Evolutionary conservation across 2,797 vertebrate species (phyloP).

Genomic region (Clarias platycephalus): DNA sequence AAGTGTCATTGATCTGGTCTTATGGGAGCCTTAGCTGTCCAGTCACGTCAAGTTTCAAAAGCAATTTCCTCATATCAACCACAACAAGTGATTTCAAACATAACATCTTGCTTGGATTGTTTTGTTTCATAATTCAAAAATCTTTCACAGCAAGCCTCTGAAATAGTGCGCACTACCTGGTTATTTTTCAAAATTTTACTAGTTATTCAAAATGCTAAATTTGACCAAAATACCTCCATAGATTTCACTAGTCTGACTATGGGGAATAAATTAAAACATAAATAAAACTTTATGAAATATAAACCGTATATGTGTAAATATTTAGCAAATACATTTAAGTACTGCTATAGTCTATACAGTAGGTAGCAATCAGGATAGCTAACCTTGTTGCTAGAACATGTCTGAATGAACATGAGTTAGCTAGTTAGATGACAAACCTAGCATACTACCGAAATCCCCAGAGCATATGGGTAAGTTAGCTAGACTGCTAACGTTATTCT

Average conservation of each 20-base stretch:
- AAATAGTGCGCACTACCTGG: conserved; percentile 36
- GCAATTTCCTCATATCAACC: conserved; percentile 73
- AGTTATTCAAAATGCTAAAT: conserved; percentile 37
- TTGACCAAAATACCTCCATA: background rate
- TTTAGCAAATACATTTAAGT: background rate
- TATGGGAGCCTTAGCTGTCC: conserved; percentile 60
- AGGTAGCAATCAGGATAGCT: background rate
- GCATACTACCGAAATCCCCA: background rate
- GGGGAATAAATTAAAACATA: background rate
- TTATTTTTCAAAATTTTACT: conserved; percentile 44
- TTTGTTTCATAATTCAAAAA: conserved; percentile 48
- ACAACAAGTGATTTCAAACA: conserved; percentile 71
- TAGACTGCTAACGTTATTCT: background rate
- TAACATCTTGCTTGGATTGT: conserved; percentile 61
- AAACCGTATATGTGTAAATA: background rate
- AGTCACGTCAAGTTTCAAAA: conserved; percentile 61
- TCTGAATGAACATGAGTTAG: background rate
- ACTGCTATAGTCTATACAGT: background rate
- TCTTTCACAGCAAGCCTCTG: conserved; percentile 59
- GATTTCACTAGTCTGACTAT: background rate
- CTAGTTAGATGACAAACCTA: background rate
- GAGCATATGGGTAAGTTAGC: background rate
- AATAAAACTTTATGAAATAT: background rate
- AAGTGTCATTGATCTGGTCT: conserved; percentile 67
- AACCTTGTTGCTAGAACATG: background rate